phyloP scores from a whole-genome alignment of 2,797 vertebrate species.

The Myotis myotis region DNA sequence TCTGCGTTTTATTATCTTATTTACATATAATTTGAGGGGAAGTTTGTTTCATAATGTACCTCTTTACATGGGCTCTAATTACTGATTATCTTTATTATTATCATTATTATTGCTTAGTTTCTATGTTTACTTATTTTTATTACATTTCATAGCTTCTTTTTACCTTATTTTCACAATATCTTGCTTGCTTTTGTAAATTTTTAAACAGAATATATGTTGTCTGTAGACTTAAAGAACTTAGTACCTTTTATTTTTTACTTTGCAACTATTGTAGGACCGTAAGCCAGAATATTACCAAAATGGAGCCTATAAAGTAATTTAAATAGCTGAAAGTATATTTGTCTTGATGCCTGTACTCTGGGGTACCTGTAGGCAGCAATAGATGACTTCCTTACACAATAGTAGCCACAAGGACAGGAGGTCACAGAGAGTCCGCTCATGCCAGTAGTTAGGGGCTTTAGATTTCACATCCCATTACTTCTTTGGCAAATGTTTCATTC shows the following conservation, averaged over 20 bases:
- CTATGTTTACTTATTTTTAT: neutral
- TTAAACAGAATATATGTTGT: neutral
- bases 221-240: neutral
- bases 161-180: neutral
- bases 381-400: neutral
- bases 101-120: neutral
- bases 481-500: neutral
- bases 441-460: neutral
- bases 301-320: neutral
- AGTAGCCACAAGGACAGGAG: neutral
- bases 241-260: neutral
- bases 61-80: neutral
- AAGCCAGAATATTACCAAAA: neutral
- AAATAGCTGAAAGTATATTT: neutral
- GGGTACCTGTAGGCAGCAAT: neutral
- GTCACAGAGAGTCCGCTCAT: neutral
- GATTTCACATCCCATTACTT: neutral
- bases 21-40: constrained; percentile 28
- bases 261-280: neutral
- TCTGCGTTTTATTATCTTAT: constrained; percentile 53
- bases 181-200: neutral
- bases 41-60: neutral
- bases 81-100: neutral
- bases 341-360: neutral
- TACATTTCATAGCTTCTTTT: neutral